Base-by-base conservation (phyloP, 2,888 invertebrate genomes). In the Pinctada fucata region DNA sequence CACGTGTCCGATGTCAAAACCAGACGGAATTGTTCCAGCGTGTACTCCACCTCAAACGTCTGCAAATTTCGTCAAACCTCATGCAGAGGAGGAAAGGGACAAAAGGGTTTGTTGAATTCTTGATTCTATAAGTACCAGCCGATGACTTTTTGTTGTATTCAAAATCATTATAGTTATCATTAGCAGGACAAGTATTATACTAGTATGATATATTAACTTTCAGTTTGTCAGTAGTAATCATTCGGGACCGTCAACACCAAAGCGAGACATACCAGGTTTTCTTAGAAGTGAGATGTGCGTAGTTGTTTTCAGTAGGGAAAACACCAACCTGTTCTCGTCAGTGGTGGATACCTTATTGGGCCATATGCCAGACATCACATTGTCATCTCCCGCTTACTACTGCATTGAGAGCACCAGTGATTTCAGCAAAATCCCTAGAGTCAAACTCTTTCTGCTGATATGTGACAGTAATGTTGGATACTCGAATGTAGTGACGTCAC, bases 261-360 rank as follows among this genome's bases (percentile, higher is more conserved):
- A 89, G 79, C 87, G 87, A 69, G 31, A 31, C 31, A 31, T 31
- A 31, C 31, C 31, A 31, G 82, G 83, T 1, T 70, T 81, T 52
- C 80, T 88, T 48, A 86, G 84, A 10, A 87, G 88, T 31, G 89
- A 90, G 75, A 76, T 89, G 52, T 89, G 88, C 70, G 78, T 89
- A 3, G 82, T 88, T 2, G 80, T 86, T 10, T 87, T 89, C 67
- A 85, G 86, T 75, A 80, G 84, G 64, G 86, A 87, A 63, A 84
- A 84, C 74, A 78, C 83, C 16, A 84, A 87, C 58, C 79, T 88
- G 49, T 84, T 84, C 31, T 69, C 82, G 8, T 84, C 86, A 10
- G 76, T 88, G 8, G 78, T 84, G 10, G 88, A 89, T 45, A 76
- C 85, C 31, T 83, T 88, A 76, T 66, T 89, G n/a, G 85, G 85